A percentile compares a stretch with the other conserved stretches of the same genome.
These are phyloP conservation scores for Eupithecia centaureata DNA, from an alignment of 2,888 invertebrate genomes.

Conservation along the genomic window DNA sequence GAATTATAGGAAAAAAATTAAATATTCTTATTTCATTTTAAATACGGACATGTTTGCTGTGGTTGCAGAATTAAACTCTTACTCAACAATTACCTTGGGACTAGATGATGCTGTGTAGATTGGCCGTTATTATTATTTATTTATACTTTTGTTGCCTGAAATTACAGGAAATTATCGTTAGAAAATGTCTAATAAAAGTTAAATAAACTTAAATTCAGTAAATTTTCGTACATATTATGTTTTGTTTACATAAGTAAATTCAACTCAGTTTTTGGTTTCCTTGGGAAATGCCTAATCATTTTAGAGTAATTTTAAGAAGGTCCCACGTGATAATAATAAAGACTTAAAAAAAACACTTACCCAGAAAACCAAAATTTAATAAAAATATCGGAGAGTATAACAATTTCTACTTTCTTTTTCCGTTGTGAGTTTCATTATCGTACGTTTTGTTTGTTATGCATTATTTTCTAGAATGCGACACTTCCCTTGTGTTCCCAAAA, in stretches of 20 bases:
- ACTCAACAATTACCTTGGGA: neutral
- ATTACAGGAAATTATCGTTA: neutral
- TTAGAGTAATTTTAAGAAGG: too few species aligned
- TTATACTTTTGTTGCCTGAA: too few species aligned
- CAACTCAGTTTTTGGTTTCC: constrained; percentile 39
- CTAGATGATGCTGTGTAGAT: too few species aligned
- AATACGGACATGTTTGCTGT: too few species aligned
- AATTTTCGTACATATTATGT: constrained; percentile 12
- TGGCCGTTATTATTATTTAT: too few species aligned
- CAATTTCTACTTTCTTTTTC: neutral
- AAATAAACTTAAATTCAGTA: neutral
- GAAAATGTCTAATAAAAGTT: neutral
- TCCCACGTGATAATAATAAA: too few species aligned
- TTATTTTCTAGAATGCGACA: constrained; percentile 21
- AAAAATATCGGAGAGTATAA: neutral
- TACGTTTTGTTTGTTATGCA: neutral
- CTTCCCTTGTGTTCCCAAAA: constrained; percentile 7
- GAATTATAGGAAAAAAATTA: neutral
- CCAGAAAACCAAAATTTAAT: neutral
- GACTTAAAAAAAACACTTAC: too few species aligned
- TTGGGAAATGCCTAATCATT: constrained; percentile 27
- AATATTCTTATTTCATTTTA: too few species aligned
- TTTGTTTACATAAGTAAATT: constrained; percentile 24
- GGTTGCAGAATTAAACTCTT: too few species aligned
- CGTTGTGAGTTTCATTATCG: neutral